Conservation (phyloP, 2,888 invertebrate genomes). For the Scrobipalpa costella region DNA sequence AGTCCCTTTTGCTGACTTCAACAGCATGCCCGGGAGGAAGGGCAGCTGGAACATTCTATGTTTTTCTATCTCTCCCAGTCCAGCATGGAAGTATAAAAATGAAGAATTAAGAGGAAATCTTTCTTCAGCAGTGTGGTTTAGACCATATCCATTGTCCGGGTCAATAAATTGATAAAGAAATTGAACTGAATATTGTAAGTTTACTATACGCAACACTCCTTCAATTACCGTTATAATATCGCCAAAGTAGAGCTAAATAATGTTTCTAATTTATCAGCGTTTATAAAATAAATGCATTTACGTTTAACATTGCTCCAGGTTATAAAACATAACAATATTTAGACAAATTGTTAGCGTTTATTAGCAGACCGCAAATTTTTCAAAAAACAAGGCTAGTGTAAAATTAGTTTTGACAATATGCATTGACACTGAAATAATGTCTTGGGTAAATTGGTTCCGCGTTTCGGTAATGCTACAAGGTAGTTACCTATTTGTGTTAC, state of each 20-base stretch:
- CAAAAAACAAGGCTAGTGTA: constrained; percentile 11
- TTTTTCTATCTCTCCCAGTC: too few relatives aligned
- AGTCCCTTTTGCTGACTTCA: too few relatives aligned
- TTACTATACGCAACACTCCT: too few relatives aligned
- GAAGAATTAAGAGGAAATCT: too few relatives aligned
- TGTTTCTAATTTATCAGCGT: neutral
- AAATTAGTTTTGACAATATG: constrained; percentile 17
- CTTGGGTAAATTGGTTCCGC: constrained; percentile 5
- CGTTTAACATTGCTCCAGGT: neutral
- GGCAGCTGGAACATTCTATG: too few relatives aligned
- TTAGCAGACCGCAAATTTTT: constrained; percentile 7
- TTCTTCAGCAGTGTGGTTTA: too few relatives aligned
- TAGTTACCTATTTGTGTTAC: neutral
- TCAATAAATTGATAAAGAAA: too few relatives aligned
- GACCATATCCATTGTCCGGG: too few relatives aligned
- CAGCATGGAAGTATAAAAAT: too few relatives aligned
- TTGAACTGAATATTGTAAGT: too few relatives aligned
- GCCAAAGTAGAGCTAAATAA: neutral
- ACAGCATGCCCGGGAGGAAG: too few relatives aligned
- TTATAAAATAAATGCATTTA: neutral
- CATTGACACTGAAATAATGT: constrained; percentile 10
- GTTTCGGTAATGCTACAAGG: neutral
- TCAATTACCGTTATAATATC: too few relatives aligned
- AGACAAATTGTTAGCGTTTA: neutral
- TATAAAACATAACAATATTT: neutral